A percentile compares a stretch with the other conserved stretches of the same genome.
These are phyloP conservation scores for Chloroceryle aenea DNA, from an alignment of 2,113 vertebrate species.

Conservation along the genomic window DNA sequence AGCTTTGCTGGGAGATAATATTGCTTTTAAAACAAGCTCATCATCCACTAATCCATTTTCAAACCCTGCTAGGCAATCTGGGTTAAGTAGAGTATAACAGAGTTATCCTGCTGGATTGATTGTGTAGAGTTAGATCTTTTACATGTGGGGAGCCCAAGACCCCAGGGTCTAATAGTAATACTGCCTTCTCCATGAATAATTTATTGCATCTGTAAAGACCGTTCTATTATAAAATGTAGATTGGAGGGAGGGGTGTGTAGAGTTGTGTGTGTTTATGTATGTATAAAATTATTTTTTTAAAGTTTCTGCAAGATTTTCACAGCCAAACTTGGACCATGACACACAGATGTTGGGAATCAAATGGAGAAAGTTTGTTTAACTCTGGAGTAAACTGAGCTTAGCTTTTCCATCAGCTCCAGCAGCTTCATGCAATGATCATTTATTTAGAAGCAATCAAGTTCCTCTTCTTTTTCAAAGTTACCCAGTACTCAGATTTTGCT, in stretches of 20 bases:
- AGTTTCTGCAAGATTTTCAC: neutral
- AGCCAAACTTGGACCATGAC: neutral
- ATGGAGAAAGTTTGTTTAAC: neutral
- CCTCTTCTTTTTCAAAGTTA: neutral
- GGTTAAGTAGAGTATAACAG: conserved; percentile 68
- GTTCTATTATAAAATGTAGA: conserved; percentile 26
- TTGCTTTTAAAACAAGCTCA: conserved; percentile 73
- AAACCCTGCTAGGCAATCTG: conserved; percentile 64
- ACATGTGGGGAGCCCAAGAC: conserved; percentile 57
- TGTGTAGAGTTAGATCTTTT: conserved; percentile 65
- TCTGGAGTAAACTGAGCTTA: neutral
- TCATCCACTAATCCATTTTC: conserved; percentile 74
- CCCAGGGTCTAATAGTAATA: conserved; percentile 70
- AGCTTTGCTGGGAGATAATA: conserved; percentile 46
- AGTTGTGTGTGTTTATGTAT: too few relatives aligned
- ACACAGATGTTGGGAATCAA: neutral
- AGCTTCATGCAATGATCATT: neutral
- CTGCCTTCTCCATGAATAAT: conserved; percentile 71
- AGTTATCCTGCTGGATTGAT: conserved; percentile 58
- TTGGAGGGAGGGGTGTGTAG: neutral
- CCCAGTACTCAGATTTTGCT: neutral
- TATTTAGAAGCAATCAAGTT: neutral
- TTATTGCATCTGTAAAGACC: conserved; percentile 30
- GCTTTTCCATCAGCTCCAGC: neutral
- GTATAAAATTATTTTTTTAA: neutral